A percentile compares a stretch with the other conserved stretches of the same genome.
These are phyloP conservation scores for Lottia gigantea DNA, from an alignment of 2,888 invertebrate species.

Conservation along the genomic window DNA sequence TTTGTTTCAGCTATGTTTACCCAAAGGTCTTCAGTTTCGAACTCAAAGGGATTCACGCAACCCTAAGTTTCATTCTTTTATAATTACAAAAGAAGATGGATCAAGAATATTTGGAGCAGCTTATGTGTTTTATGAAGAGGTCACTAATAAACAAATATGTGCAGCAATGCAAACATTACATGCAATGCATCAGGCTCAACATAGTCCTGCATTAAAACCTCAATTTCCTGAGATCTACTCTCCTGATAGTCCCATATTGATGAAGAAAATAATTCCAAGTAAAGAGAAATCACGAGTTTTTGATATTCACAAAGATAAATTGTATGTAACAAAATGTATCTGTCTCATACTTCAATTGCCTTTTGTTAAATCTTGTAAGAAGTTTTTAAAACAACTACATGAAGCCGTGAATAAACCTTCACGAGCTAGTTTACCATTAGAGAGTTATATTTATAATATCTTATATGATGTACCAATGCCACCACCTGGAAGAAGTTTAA, in stretches of 20 bases:
- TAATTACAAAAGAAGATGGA: slow-evolving; percentile 97
- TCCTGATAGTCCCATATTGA: slow-evolving; percentile 29
- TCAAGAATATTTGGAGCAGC: slow-evolving; percentile 93
- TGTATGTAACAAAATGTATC: slow-evolving; percentile 95
- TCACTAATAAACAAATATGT: slow-evolving; percentile 90
- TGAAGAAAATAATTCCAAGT: slow-evolving; percentile 29
- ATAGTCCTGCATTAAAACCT: slow-evolving; percentile 28
- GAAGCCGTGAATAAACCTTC: slow-evolving; percentile 52
- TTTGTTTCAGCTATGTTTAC: slow-evolving; percentile 85
- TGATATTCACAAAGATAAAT: slow-evolving; percentile 91
- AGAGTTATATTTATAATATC: slow-evolving; percentile 94
- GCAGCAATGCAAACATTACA: slow-evolving; percentile 96
- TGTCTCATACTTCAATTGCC: slow-evolving; percentile 91
- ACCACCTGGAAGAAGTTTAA: slow-evolving; percentile 86
- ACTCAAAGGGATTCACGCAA: slow-evolving; percentile 90
- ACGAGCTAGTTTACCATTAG: slow-evolving; percentile 74
- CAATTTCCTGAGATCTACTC: slow-evolving; percentile 15
- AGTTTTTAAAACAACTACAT: slow-evolving; percentile 57
- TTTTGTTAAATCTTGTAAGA: slow-evolving; percentile 70
- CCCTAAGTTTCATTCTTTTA: slow-evolving; percentile 94
- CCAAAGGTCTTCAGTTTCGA: slow-evolving; percentile 92
- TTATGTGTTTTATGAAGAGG: slow-evolving; percentile 95
- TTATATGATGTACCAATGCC: slow-evolving; percentile 94
- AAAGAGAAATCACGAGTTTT: slow-evolving; percentile 71
- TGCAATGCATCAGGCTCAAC: slow-evolving; percentile 72